Percentiles rank a stretch among this genome's conserved stretches.
phyloP scores from a whole-genome alignment of 2,797 vertebrate species.

The Myotis vivesi region DNA sequence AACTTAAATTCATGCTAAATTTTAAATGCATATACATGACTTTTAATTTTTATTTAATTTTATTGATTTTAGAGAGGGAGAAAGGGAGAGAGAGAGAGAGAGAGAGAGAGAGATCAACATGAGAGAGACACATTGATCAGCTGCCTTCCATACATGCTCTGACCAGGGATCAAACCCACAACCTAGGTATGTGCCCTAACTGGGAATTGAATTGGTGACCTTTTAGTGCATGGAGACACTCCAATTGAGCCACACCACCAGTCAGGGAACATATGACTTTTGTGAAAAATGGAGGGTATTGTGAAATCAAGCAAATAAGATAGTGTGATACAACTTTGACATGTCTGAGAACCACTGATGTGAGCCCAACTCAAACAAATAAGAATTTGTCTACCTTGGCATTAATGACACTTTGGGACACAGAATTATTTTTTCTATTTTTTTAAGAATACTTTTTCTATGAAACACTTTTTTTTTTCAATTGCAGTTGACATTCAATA shows the following conservation, averaged over 20 bases:
- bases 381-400: not conserved
- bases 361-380: not conserved
- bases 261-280: not conserved
- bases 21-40: not conserved
- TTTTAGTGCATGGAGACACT: not conserved
- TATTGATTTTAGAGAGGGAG: not conserved
- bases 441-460: not conserved
- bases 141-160: not conserved
- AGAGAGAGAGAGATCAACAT: not conserved
- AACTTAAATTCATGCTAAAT: slow-evolving; percentile 10
- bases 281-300: not conserved
- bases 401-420: not conserved
- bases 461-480: not conserved
- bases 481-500: not conserved
- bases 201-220: not conserved
- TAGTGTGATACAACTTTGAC: not conserved
- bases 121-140: not conserved
- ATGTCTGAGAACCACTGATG: not conserved
- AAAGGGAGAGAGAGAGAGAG: too few species aligned
- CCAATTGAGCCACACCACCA: not conserved
- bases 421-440: not conserved
- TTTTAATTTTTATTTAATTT: not conserved
- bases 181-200: not conserved
- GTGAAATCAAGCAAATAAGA: not conserved
- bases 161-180: not conserved